phyloP scores from a whole-genome alignment of 2,113 vertebrate genomes.

The Megalops atlanticus region DNA sequence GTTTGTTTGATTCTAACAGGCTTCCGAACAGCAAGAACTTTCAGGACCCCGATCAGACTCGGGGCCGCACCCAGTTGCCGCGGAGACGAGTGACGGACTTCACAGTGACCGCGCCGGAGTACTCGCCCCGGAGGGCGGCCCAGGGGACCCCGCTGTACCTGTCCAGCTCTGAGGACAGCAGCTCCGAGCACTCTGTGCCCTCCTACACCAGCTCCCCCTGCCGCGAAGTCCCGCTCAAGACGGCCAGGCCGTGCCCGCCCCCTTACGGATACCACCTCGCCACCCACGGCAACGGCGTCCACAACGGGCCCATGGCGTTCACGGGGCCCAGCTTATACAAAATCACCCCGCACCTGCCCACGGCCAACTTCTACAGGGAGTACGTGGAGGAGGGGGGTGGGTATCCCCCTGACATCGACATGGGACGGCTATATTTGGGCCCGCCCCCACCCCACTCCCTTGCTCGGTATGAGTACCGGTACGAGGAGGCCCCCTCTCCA shows the following conservation, averaged over 20 bases:
- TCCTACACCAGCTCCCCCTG: constrained; percentile 72
- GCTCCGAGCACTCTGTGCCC: constrained; percentile 78
- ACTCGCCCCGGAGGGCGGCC: constrained; percentile 54
- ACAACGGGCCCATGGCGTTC: background rate
- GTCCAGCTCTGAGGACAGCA: constrained; percentile 82
- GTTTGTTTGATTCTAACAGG: constrained; percentile 54
- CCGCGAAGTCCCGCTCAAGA: constrained; percentile 53
- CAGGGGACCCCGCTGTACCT: constrained; percentile 58
- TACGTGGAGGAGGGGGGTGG: constrained; percentile 23
- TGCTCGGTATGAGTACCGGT: constrained; percentile 48
- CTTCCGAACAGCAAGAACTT: constrained; percentile 63
- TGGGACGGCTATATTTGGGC: constrained; percentile 60
- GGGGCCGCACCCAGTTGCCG: constrained; percentile 66
- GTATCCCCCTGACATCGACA: constrained; percentile 47
- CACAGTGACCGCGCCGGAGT: constrained; percentile 67
- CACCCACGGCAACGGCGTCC: constrained; percentile 50
- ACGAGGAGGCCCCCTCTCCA: constrained; percentile 46
- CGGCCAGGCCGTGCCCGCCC: constrained; percentile 66
- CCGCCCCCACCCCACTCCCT: constrained; percentile 40
- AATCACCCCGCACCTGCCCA: constrained; percentile 35
- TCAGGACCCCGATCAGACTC: constrained; percentile 55
- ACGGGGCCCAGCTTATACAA: constrained; percentile 14
- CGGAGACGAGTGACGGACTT: constrained; percentile 71
- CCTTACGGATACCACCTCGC: constrained; percentile 69
- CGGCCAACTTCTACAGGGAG: constrained; percentile 12